A percentile compares a stretch with the other conserved stretches of the same genome.
Conservation (phyloP, 2,888 invertebrate species). For the Pogonocherus hispidulus region DNA sequence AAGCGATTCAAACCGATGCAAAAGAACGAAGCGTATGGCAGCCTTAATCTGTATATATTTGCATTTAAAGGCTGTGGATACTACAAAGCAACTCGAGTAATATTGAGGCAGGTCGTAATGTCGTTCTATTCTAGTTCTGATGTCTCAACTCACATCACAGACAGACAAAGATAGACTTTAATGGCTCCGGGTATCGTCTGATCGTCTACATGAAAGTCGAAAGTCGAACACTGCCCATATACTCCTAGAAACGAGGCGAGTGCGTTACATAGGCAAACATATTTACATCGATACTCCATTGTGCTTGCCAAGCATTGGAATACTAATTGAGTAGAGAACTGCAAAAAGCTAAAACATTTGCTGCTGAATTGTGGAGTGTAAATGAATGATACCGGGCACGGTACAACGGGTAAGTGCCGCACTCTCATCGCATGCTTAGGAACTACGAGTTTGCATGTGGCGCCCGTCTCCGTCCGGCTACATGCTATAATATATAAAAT, state of each 20-base stretch:
- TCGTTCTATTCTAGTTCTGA: conserved; percentile 22
- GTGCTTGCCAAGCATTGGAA: not conserved
- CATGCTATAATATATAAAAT: too few species aligned
- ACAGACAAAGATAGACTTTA: conserved; percentile 21
- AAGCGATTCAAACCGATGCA: too few species aligned
- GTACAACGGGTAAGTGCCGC: too few species aligned
- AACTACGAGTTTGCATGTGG: conserved; percentile 35
- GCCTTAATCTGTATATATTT: not conserved
- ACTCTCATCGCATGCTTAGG: conserved; percentile 45
- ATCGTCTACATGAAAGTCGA: conserved; percentile 24
- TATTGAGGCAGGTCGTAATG: conserved; percentile 19
- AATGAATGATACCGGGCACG: too few species aligned
- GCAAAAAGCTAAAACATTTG: too few species aligned
- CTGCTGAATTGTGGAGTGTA: too few species aligned
- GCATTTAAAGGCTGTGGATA: conserved; percentile 3
- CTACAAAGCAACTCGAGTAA: conserved; percentile 18
- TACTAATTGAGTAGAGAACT: not conserved
- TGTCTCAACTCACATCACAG: conserved; percentile 16
- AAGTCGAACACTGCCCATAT: too few species aligned
- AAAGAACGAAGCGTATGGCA: too few species aligned
- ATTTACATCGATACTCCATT: conserved; percentile 11
- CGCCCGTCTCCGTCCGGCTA: too few species aligned
- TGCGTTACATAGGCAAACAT: conserved; percentile 22
- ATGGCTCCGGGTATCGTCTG: not conserved
- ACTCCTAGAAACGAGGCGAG: conserved; percentile 1